These are phyloP conservation scores for Polietes domitor DNA, from an alignment of 2,888 invertebrate genomes.

Conservation along the genomic window DNA sequence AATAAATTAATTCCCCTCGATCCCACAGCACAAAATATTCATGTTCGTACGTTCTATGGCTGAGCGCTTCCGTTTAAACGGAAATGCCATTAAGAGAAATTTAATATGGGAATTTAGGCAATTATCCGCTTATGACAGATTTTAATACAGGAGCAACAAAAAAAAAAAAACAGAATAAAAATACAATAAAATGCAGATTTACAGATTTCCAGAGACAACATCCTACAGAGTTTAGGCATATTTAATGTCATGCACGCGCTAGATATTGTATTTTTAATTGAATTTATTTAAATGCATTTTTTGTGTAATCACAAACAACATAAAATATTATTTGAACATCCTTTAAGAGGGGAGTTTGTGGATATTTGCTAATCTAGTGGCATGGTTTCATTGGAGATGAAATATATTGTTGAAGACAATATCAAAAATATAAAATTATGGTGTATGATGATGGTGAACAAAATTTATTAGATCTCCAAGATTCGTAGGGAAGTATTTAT, in stretches of 20 bases:
- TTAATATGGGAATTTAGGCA: conserved; percentile 34
- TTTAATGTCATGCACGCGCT: conserved; percentile 66
- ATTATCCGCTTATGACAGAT: conserved; percentile 41
- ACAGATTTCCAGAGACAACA: conserved; percentile 1
- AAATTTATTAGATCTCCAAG: too few relatives aligned
- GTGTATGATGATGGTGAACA: too few relatives aligned
- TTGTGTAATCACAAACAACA: too few relatives aligned
- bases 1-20: conserved; percentile 5
- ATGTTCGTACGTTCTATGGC: conserved; percentile 10
- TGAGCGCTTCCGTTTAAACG: conserved; percentile 27
- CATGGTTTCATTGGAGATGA: too few relatives aligned
- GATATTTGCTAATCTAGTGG: too few relatives aligned
- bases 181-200: too few relatives aligned
- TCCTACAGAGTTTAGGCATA: conserved; percentile 25
- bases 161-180: background rate
- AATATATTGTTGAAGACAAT: too few relatives aligned
- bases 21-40: conserved; percentile 27
- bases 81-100: conserved; percentile 33
- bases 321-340: too few relatives aligned
- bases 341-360: too few relatives aligned
- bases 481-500: too few relatives aligned
- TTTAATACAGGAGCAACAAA: background rate
- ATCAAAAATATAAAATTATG: too few relatives aligned
- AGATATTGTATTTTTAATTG: conserved; percentile 50
- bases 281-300: conserved; percentile 69